Evolutionary conservation across 2,113 vertebrate species (phyloP), one percentile per base, ranked within the genome.

Genomic region (Periophthalmus modestus): DNA sequence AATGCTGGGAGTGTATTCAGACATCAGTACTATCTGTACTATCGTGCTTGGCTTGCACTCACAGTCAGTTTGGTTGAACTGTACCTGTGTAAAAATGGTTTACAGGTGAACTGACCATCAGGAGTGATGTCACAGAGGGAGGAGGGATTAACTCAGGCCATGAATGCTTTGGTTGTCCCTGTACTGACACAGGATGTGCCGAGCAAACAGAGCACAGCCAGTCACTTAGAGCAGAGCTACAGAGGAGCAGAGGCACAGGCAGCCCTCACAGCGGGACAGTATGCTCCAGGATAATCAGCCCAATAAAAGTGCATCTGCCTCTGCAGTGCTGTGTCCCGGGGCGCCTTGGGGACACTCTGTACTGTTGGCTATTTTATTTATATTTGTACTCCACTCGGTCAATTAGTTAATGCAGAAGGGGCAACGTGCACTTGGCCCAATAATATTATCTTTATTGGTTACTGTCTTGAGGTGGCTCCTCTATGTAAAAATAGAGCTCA

Each of bases 301-400:
- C 81, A 85, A 82, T 88, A 88, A 91, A 88, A 86, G 75, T 77
- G 62, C 82, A 85, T 90, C 77, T 86, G 82, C 80, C 74, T 75
- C 71, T 85, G 68, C 72, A 77, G 46, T 78, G 82, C 66, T 75
- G 50, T 79, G 52, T 21, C 69, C 68, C 59, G 70, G 54, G 43
- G 76, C 74, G 72, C 73, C 54, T 66, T 46, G 39, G 75, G 84
- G 82, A 84, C 82, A 76, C 57, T 61, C 69, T 84, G 82, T 87
- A 74, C 76, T 82, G 72, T 57, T 79, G 36, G 72, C 61, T 66
- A n/a, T 52, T 77, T 82, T n/a, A 18, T 54, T 50, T 61, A 70
- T 73, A 39, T 55, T 77, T 81, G 79, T 69, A 89, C 75, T 83
- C 73, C 69, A 70, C 73, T 72, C 78, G 36, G 76, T 48, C 58